A percentile compares a stretch with the other conserved stretches of the same genome.
Conservation (phyloP, 2,888 invertebrate species). For the Rhagonycha lutea region DNA sequence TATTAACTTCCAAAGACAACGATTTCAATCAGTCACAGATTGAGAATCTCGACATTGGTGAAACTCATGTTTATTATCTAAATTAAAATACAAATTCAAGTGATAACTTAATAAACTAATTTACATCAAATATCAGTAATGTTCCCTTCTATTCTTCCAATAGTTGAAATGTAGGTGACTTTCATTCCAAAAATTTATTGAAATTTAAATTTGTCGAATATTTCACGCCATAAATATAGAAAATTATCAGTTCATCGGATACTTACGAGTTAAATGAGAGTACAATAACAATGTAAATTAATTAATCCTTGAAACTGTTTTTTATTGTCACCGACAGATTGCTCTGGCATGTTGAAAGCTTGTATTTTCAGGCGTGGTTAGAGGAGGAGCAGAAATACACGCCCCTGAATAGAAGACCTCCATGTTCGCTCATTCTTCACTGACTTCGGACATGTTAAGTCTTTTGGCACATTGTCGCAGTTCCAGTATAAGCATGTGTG, state of each 20-base stretch:
- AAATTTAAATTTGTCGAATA: not conserved
- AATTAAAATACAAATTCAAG: not conserved
- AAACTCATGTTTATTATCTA: not conserved
- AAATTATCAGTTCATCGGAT: not conserved
- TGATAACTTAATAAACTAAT: not conserved
- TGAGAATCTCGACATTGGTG: not conserved
- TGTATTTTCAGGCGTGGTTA: conserved; percentile 43
- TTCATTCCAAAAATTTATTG: not conserved
- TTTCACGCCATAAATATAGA: not conserved
- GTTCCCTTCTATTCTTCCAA: not conserved
- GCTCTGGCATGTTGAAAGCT: conserved; percentile 44
- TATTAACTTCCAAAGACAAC: not conserved
- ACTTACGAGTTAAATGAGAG: not conserved
- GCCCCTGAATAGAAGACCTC: conserved; percentile 49
- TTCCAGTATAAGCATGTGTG: conserved; percentile 44
- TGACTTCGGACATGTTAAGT: conserved; percentile 45
- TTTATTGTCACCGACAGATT: conserved; percentile 49
- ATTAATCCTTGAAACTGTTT: conserved; percentile 36
- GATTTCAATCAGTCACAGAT: not conserved
- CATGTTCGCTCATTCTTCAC: conserved; percentile 53
- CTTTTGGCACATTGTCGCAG: conserved; percentile 47
- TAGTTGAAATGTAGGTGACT: not conserved
- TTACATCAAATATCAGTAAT: not conserved
- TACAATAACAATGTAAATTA: not conserved
- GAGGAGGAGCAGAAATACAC: conserved; percentile 47